Evolutionary conservation across 2,888 invertebrate species (phyloP).

Genomic region (Thymelicus sylvestris): DNA sequence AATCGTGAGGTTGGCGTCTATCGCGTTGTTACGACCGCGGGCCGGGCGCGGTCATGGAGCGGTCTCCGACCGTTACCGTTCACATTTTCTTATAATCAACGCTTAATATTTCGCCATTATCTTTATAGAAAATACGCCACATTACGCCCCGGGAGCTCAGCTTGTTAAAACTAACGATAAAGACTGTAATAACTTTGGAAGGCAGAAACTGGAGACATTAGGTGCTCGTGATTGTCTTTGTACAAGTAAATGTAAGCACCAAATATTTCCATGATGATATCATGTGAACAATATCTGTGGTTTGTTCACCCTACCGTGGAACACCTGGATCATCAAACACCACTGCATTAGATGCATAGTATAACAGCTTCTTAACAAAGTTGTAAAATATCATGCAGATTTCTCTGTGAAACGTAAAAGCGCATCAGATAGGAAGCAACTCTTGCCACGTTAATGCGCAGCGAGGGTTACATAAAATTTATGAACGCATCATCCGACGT

Average conservation of each 20-base stretch:
- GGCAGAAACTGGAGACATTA: no score
- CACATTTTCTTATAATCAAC: constrained; percentile 4
- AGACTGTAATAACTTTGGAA: no score
- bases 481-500: constrained; percentile 10
- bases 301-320: no score
- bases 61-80: background rate
- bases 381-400: background rate
- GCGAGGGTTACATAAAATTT: constrained; percentile 19
- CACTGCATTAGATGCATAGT: no score
- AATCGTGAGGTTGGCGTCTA: constrained; percentile 66
- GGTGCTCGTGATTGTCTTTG: no score
- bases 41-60: background rate
- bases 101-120: background rate
- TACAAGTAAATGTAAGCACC: no score
- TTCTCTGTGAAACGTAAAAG: background rate
- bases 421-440: no score
- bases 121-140: background rate
- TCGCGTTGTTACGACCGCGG: constrained; percentile 54
- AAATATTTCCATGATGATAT: no score
- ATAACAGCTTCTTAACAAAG: background rate
- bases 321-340: no score
- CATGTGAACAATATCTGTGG: no score
- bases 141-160: background rate
- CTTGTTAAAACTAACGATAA: background rate
- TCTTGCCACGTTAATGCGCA: background rate